These are phyloP conservation scores for Heteromurus nitidus DNA, from an alignment of 2,888 invertebrate genomes.

Conservation along the genomic window DNA sequence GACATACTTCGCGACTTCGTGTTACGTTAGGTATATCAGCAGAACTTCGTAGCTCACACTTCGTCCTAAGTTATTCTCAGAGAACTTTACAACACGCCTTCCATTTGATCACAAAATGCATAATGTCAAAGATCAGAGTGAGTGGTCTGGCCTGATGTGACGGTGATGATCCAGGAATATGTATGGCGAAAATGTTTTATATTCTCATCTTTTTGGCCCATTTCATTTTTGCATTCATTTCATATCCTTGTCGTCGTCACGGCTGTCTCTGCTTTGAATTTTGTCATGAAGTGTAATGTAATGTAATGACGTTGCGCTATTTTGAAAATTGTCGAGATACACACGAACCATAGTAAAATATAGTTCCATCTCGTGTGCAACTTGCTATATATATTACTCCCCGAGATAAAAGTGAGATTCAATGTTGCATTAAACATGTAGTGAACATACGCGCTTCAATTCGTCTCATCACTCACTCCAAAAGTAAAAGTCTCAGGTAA, in stretches of 20 bases:
- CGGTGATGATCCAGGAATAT: not conserved
- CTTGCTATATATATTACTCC: not conserved
- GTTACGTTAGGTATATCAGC: too few relatives aligned
- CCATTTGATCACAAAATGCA: not conserved
- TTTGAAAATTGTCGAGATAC: not conserved
- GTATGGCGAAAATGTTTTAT: not conserved
- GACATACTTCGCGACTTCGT: too few relatives aligned
- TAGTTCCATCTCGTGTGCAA: not conserved
- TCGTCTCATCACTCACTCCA: conserved; percentile 16
- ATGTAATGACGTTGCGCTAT: not conserved
- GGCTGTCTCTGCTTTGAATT: not conserved
- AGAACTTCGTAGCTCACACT: too few relatives aligned
- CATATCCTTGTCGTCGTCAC: too few relatives aligned
- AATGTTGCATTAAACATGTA: not conserved
- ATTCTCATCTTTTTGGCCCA: not conserved
- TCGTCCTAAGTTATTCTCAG: too few relatives aligned
- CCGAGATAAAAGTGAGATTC: not conserved
- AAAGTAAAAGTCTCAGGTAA: conserved; percentile 2
- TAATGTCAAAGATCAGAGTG: too few relatives aligned
- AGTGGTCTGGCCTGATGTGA: not conserved
- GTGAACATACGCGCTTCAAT: not conserved
- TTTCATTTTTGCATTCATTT: not conserved
- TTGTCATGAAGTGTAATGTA: not conserved
- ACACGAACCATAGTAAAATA: not conserved
- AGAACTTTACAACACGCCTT: not conserved